Percentiles rank a stretch among this genome's conserved stretches.
Conservation (phyloP, 2,113 vertebrate genomes). For the Brienomyrus longianalis region DNA sequence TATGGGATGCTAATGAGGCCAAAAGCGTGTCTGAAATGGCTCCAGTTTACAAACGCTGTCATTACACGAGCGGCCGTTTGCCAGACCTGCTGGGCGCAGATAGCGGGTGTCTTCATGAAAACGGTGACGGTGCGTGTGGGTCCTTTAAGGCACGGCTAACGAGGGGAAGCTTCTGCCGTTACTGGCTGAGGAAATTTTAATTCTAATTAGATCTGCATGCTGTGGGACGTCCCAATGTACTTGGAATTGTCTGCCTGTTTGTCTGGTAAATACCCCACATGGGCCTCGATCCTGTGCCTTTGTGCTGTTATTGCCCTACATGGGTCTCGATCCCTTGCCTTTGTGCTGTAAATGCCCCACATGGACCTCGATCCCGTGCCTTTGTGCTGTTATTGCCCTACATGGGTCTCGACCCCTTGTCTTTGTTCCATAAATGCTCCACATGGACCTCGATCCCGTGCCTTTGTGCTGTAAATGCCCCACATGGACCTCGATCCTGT, state of each 20-base stretch:
- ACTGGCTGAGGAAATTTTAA: neutral
- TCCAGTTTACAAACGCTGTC: neutral
- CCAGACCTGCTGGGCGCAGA: neutral
- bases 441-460: neutral
- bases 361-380: no score
- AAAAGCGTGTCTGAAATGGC: conserved; percentile 4
- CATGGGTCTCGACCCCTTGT: no score
- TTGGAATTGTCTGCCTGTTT: neutral
- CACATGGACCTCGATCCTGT: neutral
- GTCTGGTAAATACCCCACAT: neutral
- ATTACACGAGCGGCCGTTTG: neutral
- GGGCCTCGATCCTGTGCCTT: neutral
- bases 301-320: neutral
- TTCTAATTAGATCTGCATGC: neutral
- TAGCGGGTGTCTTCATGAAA: conserved; percentile 10
- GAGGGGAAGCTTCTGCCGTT: neutral
- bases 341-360: neutral
- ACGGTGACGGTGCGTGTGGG: neutral
- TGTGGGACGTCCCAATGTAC: neutral
- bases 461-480: no score
- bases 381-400: neutral
- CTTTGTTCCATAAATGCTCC: neutral
- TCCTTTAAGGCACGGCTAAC: neutral
- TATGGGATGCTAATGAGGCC: conserved; percentile 17
- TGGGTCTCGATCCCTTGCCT: neutral